Evolutionary conservation across 2,113 vertebrate genomes (phyloP), one percentile per base, ranked within the genome.

Genomic region (Loxodonta africana): DNA sequence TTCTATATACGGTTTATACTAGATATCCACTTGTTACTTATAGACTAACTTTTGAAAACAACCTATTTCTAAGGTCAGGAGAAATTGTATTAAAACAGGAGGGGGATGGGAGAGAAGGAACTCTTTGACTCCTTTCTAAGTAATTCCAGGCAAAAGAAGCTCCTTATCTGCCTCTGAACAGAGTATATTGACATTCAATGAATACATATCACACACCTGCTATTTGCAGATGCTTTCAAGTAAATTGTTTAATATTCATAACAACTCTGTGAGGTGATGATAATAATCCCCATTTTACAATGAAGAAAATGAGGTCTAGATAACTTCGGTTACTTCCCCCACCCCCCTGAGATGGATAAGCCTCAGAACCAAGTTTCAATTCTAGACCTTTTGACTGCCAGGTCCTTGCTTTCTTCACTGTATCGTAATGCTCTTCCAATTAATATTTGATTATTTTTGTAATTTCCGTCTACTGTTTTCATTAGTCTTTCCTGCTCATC

Each of bases 181-280:
- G 69, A 94, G 67, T 71, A 69, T 94, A 88, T 88, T 94, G 77
- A 78, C 82, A 78, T 74, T 84, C 83, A 91, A 15, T 84, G 92
- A 96, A 94, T 96, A 90, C 95, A 90, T 95, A 92, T 74, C 87
- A 95, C 90, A 14, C 53, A 26, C 73, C 73, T 77, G 30, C 57
- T 95, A 30, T 94, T 82, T 95, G 74, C 89, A 83, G 83, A 53
- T 93, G 57, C 81, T 94, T 97, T 95, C 90, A 95, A 89, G 92
- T 95, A 90, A 93, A 93, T 89, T 94, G 41, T 86, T 94, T 93
- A 92, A 88, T 90, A 97, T 94, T 96, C 76, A 41, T 69, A 82
- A 67, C 78, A 88, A 65, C 84, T 96, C 91, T 81, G 60, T 48
- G 33, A 88, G 60, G 65, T 86, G 81, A 92, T 11, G 60, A 87